phyloP scores from a whole-genome alignment of 2,888 invertebrate genomes.

The Parnassius smintheus region DNA sequence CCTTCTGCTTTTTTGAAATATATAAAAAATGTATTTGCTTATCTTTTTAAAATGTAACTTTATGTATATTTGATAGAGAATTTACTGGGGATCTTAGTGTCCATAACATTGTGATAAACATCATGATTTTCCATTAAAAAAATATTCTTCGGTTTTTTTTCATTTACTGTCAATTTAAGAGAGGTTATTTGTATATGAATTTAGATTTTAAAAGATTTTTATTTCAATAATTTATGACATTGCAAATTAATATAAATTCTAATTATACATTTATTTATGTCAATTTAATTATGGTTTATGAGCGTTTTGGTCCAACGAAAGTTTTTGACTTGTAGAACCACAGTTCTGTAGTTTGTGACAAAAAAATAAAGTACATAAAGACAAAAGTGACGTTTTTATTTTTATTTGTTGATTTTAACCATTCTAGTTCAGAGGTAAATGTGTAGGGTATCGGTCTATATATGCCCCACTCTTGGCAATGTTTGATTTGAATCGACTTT shows the following conservation, averaged over 20 bases:
- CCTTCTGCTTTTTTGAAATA: conserved; percentile 77
- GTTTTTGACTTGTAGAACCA: conserved; percentile 70
- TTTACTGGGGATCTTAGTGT: conserved; percentile 70
- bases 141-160: conserved; percentile 68
- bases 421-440: too few relatives aligned
- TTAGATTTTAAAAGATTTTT: conserved; percentile 71
- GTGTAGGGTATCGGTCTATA: too few relatives aligned
- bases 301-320: conserved; percentile 74
- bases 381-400: conserved; percentile 40
- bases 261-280: conserved; percentile 71
- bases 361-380: conserved; percentile 76
- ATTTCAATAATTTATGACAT: conserved; percentile 68
- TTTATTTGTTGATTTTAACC: conserved; percentile 22
- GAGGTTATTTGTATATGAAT: conserved; percentile 79
- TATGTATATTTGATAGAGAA: conserved; percentile 78
- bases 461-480: too few relatives aligned
- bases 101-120: conserved; percentile 80
- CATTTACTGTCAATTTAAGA: conserved; percentile 69
- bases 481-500: too few relatives aligned
- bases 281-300: conserved; percentile 62
- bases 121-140: conserved; percentile 74
- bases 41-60: conserved; percentile 68
- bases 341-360: conserved; percentile 78
- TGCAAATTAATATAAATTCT: conserved; percentile 61
- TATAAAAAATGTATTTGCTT: conserved; percentile 48